These are phyloP conservation scores for Seriola quinqueradiata DNA, from an alignment of 2,113 vertebrate species.

Conservation along the genomic window DNA sequence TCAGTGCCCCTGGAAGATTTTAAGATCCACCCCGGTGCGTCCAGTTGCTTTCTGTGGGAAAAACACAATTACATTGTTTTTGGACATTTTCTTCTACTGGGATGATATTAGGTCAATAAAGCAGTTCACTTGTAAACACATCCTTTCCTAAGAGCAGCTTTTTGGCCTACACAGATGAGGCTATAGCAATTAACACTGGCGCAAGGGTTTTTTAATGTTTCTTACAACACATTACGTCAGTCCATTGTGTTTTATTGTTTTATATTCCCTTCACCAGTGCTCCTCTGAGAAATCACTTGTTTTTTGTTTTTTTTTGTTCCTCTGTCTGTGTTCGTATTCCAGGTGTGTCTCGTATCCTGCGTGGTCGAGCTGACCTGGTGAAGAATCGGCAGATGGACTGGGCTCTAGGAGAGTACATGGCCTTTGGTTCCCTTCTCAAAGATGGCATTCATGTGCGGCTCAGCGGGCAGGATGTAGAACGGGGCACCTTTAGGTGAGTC, in stretches of 20 bases:
- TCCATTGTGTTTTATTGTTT: slow-evolving; percentile 9
- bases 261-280: neutral
- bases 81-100: neutral
- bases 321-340: slow-evolving; percentile 42
- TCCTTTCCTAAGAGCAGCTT: slow-evolving; percentile 19
- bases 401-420: slow-evolving; percentile 94
- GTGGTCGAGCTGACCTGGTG: slow-evolving; percentile 79
- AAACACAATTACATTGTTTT: neutral
- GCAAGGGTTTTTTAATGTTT: slow-evolving; percentile 26
- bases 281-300: neutral
- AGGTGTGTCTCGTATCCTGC: slow-evolving; percentile 92
- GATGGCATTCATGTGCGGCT: slow-evolving; percentile 92
- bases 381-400: slow-evolving; percentile 90
- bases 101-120: slow-evolving; percentile 36
- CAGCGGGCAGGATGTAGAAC: slow-evolving; percentile 93
- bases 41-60: slow-evolving; percentile 11
- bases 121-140: slow-evolving; percentile 1
- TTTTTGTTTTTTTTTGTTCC: neutral
- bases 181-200: slow-evolving; percentile 1
- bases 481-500: slow-evolving; percentile 92
- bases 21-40: slow-evolving; percentile 87
- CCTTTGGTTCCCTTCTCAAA: slow-evolving; percentile 92
- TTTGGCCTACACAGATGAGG: slow-evolving; percentile 12
- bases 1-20: slow-evolving; percentile 92
- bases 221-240: slow-evolving; percentile 4